Evolutionary conservation across 2,797 vertebrate species (phyloP).

Genomic region (Oreochromis mossambicus): DNA sequence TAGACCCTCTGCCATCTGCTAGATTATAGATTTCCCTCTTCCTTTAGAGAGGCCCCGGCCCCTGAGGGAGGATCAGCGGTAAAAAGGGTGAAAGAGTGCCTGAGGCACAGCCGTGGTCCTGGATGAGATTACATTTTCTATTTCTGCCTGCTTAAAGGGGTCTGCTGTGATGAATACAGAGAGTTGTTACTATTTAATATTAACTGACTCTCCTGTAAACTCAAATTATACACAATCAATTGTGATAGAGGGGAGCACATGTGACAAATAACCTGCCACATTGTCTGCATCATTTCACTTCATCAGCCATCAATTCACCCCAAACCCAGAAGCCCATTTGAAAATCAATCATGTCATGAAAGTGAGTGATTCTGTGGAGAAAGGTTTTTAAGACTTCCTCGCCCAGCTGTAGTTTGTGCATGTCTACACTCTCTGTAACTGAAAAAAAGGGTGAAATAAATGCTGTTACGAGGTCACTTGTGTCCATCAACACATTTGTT

Average conservation of each 20-base stretch:
- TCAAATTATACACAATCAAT: slow-evolving; percentile 76
- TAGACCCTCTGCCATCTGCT: slow-evolving; percentile 77
- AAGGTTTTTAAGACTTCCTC: slow-evolving; percentile 28
- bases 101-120: slow-evolving; percentile 64
- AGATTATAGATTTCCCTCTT: slow-evolving; percentile 78
- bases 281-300: slow-evolving; percentile 67
- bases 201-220: slow-evolving; percentile 71
- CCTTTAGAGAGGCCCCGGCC: slow-evolving; percentile 66
- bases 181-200: slow-evolving; percentile 78
- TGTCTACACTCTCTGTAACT: background rate
- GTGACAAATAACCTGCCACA: slow-evolving; percentile 74
- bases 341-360: slow-evolving; percentile 69
- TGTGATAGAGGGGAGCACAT: slow-evolving; percentile 60
- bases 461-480: slow-evolving; percentile 13
- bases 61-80: slow-evolving; percentile 75
- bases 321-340: slow-evolving; percentile 58
- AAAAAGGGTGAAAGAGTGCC: slow-evolving; percentile 76
- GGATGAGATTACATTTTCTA: slow-evolving; percentile 78
- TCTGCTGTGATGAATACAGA: slow-evolving; percentile 70
- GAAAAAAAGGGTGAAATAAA: slow-evolving; percentile 8
- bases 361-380: slow-evolving; percentile 49
- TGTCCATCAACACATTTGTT: slow-evolving; percentile 36
- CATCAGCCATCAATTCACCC: slow-evolving; percentile 70
- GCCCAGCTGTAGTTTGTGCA: background rate
- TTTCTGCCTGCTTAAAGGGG: slow-evolving; percentile 65